Base-by-base conservation (phyloP, 2,113 vertebrate species). In the Grammomys dolichurus region DNA sequence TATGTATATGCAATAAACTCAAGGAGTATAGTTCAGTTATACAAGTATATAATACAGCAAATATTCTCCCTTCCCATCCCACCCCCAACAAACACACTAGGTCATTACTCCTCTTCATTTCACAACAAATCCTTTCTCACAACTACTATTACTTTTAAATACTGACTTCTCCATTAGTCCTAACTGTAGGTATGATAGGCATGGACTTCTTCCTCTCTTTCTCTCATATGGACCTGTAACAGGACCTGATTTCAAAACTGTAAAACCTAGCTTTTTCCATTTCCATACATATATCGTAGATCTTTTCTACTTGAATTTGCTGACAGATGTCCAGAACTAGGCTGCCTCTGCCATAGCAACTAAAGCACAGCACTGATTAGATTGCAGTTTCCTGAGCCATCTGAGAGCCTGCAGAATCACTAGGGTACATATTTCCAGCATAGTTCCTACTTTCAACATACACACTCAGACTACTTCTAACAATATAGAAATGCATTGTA, bases 291-390 rank as follows among this genome's bases (percentile, higher is more conserved):
- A 80, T 22, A 65, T 43, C 13, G 22, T 17, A 63, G 24, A 90
- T 88, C 11, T 94, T 93, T 92, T 91, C 70, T 90, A 69, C 87
- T 36, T 86, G 26, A 87, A 69, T 87, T 92, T 95, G 7, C 33
- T 82, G 22, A 87, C n/a, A 91, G n/a, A 86, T 92, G 70, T 73
- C 22, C 56, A 80, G 48, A 11, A 2, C 60, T 60, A 75, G 93
- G 40, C 69, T 94, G 22, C 12, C 48, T 56, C 75, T 65, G 22
- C 51, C 17, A 14, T 26, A 76, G 40, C 12, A 89, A 78, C 22
- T 60, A n/a, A 65, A 73, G 14, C 36, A 90, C 22, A 58, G 14
- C 43, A 4, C 12, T 90, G 48, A 85, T 81, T 75, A 65, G 14
- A 88, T 69, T 75, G 40, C 28, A 2, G 93, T 92, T n/a, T 16